Base-by-base conservation (phyloP, 2,113 vertebrate genomes). In the Oncorhynchus kisutch region DNA sequence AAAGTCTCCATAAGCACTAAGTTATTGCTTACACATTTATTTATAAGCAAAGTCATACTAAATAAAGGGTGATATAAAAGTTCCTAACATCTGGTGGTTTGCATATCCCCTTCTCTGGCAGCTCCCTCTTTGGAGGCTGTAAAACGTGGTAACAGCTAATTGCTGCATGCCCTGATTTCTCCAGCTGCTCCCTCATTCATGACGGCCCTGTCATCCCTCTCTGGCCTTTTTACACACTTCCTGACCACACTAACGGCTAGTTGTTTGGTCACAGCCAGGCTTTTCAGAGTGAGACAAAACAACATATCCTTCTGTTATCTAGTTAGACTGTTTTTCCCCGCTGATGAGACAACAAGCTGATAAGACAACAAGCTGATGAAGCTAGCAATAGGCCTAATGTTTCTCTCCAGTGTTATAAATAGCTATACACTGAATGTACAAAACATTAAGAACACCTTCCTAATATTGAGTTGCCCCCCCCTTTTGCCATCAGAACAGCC, bases 201-300 rank as follows among this genome's bases (percentile, higher is more conserved):
- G 65, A 75, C 31, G 66, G 72, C 81, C 72, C 34, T 7, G 31
- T 34, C 31, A 34, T 34, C 31, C 31, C 31, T 34, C 31, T 34
- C 31, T 34, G 31, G 5, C 31, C 6, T 34, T 62, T 84, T 89
- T 79, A 85, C 13, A 70, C 29, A 77, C 70, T 76, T 73, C 13
- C 48, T 75, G 65, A 81, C 81, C 78, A 14, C 74, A 75, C 29
- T 27, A 79, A 71, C 81, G 70, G 31, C 6, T 59, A 73, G 67
- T 39, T 2, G 3, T 29, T 49, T 25, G 65, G 54, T 82, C 67
- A 51, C 39, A 24, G 31, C 24, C 14, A 20, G 57, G 1, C 2
- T n/a, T 60, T 7, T 60, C 16, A 14, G 8, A 6, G 20, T 5
- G 18, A 25, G 60, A 64, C 16, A 31, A 18, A 4, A 67, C 13